Evolutionary conservation across 2,797 vertebrate genomes (phyloP).

Genomic region (Tiaroga cobitis): DNA sequence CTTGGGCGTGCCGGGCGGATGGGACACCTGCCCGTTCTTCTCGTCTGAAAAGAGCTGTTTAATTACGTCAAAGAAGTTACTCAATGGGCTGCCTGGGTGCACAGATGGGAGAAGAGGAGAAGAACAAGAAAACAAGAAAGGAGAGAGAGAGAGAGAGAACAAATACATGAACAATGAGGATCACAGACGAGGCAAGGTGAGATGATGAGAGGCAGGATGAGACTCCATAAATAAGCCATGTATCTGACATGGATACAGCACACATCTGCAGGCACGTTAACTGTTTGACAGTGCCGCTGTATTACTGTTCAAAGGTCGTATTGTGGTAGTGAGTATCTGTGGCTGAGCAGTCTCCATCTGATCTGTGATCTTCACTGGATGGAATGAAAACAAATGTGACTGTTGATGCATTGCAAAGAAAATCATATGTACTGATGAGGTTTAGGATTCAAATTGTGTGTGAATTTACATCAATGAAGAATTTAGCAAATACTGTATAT

Average conservation of each 20-base stretch:
- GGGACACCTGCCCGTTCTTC: slow-evolving; percentile 94
- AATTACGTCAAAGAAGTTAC: slow-evolving; percentile 99
- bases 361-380: slow-evolving; percentile 74
- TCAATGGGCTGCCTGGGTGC: slow-evolving; percentile 98
- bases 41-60: slow-evolving; percentile 99
- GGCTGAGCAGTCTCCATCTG: slow-evolving; percentile 79
- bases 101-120: slow-evolving; percentile 78
- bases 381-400: slow-evolving; percentile 64
- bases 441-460: neutral
- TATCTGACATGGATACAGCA: slow-evolving; percentile 11
- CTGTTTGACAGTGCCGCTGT: slow-evolving; percentile 1
- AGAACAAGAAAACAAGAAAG: slow-evolving; percentile 75
- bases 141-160: slow-evolving; percentile 72
- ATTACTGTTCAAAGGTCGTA: slow-evolving; percentile 4
- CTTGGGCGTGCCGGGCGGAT: slow-evolving; percentile 90
- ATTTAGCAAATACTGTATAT: neutral
- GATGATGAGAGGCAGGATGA: slow-evolving; percentile 64
- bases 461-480: neutral
- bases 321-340: slow-evolving; percentile 47
- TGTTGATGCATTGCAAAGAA: slow-evolving; percentile 1
- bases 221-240: slow-evolving; percentile 67
- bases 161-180: slow-evolving; percentile 81
- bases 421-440: neutral
- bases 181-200: slow-evolving; percentile 67
- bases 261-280: neutral